Conservation (phyloP, 2,797 vertebrate species). For the Anableps anableps region DNA sequence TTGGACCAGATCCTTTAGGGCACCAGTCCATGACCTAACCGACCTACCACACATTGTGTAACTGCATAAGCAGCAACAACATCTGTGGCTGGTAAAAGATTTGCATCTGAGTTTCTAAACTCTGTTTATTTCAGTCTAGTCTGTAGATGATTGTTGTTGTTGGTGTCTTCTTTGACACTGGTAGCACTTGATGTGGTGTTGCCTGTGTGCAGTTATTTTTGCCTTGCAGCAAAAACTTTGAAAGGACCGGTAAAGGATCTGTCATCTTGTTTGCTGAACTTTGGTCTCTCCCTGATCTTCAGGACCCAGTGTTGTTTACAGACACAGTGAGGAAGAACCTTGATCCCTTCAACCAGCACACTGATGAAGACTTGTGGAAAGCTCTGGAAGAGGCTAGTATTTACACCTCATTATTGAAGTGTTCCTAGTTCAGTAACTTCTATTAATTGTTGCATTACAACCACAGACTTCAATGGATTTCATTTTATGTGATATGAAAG, state of each 20-base stretch:
- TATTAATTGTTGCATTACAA: neutral
- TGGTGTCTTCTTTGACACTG: neutral
- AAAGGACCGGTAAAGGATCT: neutral
- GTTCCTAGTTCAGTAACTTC: rapidly evolving
- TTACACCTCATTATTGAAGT: neutral
- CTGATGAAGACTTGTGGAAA: slow-evolving; percentile 90
- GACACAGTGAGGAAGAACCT: slow-evolving; percentile 94
- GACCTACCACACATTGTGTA: neutral
- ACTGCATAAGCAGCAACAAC: neutral
- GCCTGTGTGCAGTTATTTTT: neutral
- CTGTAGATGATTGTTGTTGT: neutral
- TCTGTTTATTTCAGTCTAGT: rapidly evolving
- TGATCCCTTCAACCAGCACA: slow-evolving; percentile 91
- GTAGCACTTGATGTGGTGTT: neutral
- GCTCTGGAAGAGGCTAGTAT: slow-evolving; percentile 67
- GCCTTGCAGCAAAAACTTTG: too few relatives aligned
- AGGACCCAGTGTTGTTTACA: slow-evolving; percentile 85
- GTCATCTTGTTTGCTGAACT: neutral
- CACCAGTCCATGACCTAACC: neutral
- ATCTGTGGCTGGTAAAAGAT: neutral
- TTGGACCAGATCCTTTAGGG: neutral
- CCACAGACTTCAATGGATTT: neutral
- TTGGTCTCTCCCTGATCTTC: neutral
- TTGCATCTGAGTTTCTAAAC: neutral
- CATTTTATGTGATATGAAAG: too few relatives aligned